A percentile compares a stretch with the other conserved stretches of the same genome.
Evolutionary conservation across 1,140 invertebrate species (phyloP).

Genomic region (Pseudomyrmex gracilis): DNA sequence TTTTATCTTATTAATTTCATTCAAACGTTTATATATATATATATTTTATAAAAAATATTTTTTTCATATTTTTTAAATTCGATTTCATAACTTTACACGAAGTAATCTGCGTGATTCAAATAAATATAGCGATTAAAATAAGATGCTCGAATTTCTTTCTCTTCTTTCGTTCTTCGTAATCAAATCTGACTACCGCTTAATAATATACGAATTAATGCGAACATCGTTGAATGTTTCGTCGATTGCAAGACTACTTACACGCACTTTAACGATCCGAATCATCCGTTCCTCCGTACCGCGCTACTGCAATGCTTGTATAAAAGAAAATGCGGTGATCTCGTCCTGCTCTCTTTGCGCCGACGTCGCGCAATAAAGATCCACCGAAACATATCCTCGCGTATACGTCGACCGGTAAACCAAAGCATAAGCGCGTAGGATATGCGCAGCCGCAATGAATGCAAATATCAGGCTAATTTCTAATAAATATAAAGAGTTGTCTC

Average conservation of each 20-base stretch:
- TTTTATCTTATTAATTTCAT: not conserved
- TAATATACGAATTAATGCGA: constrained; percentile 70
- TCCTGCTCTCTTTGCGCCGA: constrained; percentile 64
- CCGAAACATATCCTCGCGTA: constrained; percentile 76
- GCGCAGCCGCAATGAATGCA: constrained; percentile 55
- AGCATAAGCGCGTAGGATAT: constrained; percentile 46
- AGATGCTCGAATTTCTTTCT: not conserved
- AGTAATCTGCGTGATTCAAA: not conserved
- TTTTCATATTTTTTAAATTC: not conserved
- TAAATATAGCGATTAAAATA: constrained; percentile 14
- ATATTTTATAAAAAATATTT: constrained; percentile 9
- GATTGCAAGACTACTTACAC: constrained; percentile 65
- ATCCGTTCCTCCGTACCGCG: constrained; percentile 24
- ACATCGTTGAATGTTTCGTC: constrained; percentile 70
- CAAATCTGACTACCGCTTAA: constrained; percentile 69
- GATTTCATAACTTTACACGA: not conserved
- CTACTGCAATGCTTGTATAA: constrained; percentile 54
- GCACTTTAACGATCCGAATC: constrained; percentile 68
- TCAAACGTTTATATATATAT: not conserved
- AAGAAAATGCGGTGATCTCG: constrained; percentile 43
- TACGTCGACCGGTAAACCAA: constrained; percentile 48
- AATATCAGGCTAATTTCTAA: constrained; percentile 59
- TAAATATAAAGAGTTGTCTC: constrained; percentile 55
- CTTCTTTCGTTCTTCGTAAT: constrained; percentile 51
- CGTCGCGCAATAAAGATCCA: constrained; percentile 68